These are phyloP conservation scores for Aethes cnicana DNA, from an alignment of 2,888 invertebrate genomes.

Conservation along the genomic window DNA sequence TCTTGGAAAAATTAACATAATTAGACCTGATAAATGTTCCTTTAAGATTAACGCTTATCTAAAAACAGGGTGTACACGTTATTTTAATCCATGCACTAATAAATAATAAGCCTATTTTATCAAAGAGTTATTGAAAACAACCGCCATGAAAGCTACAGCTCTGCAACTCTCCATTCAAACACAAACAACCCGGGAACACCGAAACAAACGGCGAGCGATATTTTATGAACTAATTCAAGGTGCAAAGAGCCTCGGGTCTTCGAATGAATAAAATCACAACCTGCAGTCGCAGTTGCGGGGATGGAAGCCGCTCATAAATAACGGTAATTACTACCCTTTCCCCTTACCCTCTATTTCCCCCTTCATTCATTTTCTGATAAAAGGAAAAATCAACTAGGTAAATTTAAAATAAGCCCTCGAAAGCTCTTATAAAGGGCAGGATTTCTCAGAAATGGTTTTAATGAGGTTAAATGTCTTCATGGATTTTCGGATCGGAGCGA, in stretches of 20 bases:
- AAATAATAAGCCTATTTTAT: conserved; percentile 17
- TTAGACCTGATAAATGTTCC: too few species aligned
- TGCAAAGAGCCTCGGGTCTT: conserved; percentile 70
- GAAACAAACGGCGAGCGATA: conserved; percentile 68
- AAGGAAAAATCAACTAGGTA: conserved; percentile 46
- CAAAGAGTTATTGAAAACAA: conserved; percentile 14
- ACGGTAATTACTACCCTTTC: conserved; percentile 67
- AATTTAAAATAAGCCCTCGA: conserved; percentile 46
- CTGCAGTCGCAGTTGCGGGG: conserved; percentile 68
- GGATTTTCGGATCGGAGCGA: conserved; percentile 36
- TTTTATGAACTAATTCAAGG: conserved; percentile 77
- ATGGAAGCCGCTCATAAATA: conserved; percentile 76
- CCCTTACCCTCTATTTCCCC: conserved; percentile 43
- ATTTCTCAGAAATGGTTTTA: conserved; percentile 47
- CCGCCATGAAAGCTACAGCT: conserved; percentile 30
- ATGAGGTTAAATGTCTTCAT: conserved; percentile 48
- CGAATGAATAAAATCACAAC: conserved; percentile 77
- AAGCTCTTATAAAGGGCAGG: conserved; percentile 34
- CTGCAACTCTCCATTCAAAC: conserved; percentile 51
- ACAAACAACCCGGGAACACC: conserved; percentile 52
- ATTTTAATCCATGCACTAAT: too few species aligned
- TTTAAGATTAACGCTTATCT: too few species aligned
- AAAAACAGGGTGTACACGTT: too few species aligned
- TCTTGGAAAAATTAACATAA: too few species aligned
- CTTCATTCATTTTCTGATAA: conserved; percentile 53